These are phyloP conservation scores for Caenorhabditis drosophilae DNA, from an alignment of 2,888 invertebrate genomes.

Conservation along the genomic window DNA sequence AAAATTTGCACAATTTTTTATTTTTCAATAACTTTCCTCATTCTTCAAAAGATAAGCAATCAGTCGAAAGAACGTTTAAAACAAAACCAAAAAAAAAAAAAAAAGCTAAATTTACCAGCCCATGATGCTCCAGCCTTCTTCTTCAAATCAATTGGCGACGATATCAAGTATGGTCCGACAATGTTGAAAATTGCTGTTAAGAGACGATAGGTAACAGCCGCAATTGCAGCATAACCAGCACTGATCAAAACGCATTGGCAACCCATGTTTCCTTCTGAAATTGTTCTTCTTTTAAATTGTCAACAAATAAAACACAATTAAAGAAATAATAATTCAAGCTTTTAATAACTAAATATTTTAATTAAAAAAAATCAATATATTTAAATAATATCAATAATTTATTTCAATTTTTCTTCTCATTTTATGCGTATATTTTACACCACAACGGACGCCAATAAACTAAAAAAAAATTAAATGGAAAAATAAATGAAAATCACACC, in stretches of 20 bases:
- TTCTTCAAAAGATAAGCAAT: not conserved
- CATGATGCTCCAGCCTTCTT: constrained; percentile 62
- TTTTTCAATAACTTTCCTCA: not conserved
- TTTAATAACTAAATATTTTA: too few species aligned
- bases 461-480: constrained; percentile 2
- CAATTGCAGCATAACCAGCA: constrained; percentile 52
- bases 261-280: constrained; percentile 37
- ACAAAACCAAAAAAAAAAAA: too few species aligned
- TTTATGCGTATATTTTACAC: too few species aligned
- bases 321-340: constrained; percentile 8
- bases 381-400: constrained; percentile 1
- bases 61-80: not conserved
- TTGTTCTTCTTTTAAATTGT: constrained; percentile 2
- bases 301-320: constrained; percentile 3
- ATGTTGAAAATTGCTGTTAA: constrained; percentile 45
- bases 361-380: not conserved
- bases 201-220: constrained; percentile 43
- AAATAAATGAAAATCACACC: not conserved
- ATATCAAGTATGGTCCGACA: constrained; percentile 54
- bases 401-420: too few species aligned
- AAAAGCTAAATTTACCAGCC: constrained; percentile 51
- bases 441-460: too few species aligned
- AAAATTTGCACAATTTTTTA: too few species aligned
- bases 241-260: constrained; percentile 53
- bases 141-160: constrained; percentile 55